Conservation (phyloP, 2,888 invertebrate species). For the Empis stercorea region DNA sequence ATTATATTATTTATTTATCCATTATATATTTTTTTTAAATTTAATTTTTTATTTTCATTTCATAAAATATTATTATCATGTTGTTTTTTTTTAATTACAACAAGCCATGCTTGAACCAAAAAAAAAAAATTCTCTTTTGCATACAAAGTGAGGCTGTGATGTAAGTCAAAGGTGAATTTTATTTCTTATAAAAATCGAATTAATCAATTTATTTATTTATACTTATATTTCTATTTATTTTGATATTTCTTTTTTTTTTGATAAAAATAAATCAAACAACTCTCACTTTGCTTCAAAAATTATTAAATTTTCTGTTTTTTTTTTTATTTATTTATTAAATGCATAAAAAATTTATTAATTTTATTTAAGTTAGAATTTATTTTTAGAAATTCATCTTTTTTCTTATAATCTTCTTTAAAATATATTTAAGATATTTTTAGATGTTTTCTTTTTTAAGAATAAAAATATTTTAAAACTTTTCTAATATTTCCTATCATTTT, state of each 20-base stretch:
- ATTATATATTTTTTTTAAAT: background rate
- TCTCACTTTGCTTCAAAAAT: too few relatives aligned
- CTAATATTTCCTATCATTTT: too few relatives aligned
- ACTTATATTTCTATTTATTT: slow-evolving; percentile 1
- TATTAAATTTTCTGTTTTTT: background rate
- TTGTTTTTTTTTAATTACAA: background rate
- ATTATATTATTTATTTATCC: too few relatives aligned
- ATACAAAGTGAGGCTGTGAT: slow-evolving; percentile 13
- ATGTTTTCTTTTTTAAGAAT: too few relatives aligned
- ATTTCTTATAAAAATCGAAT: slow-evolving; percentile 4
- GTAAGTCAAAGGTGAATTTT: slow-evolving; percentile 14
- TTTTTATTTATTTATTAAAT: background rate
- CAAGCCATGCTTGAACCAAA: slow-evolving; percentile 10
- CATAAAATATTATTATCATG: background rate
- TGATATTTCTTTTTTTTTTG: slow-evolving; percentile 1
- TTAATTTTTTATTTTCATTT: background rate
- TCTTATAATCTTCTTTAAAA: background rate
- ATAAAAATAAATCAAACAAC: background rate
- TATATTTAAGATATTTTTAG: background rate
- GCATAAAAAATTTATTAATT: too few relatives aligned
- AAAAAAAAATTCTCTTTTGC: slow-evolving; percentile 15
- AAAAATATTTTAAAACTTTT: too few relatives aligned
- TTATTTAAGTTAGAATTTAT: too few relatives aligned
- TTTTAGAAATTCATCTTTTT: background rate
- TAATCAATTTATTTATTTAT: slow-evolving; percentile 2